Evolutionary conservation across 2,113 vertebrate genomes (phyloP).

Genomic region (Eublepharis macularius): DNA sequence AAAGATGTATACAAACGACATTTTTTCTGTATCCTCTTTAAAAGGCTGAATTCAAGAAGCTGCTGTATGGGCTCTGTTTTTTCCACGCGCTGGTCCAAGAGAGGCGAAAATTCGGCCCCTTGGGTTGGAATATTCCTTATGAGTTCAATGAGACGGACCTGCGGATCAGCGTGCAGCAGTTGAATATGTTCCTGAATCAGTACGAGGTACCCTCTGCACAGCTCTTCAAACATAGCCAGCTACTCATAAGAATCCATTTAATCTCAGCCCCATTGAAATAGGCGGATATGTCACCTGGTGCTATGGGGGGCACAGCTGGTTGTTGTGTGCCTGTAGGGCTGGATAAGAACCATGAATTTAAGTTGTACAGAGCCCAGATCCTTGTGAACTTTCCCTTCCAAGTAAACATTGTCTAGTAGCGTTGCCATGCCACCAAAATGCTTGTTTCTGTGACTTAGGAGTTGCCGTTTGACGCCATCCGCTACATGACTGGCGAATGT

Average conservation of each 20-base stretch:
- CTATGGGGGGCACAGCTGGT: background rate
- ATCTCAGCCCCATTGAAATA: no score
- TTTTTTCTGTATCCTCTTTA: background rate
- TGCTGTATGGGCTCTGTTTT: constrained; percentile 89
- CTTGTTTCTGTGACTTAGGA: constrained; percentile 63
- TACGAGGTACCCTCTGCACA: constrained; percentile 74
- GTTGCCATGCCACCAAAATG: background rate
- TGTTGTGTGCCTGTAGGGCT: background rate
- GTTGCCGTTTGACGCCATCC: constrained; percentile 83
- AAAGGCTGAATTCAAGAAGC: constrained; percentile 87
- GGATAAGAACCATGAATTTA: background rate
- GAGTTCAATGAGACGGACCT: constrained; percentile 91
- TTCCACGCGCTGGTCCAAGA: constrained; percentile 89
- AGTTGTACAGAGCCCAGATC: background rate
- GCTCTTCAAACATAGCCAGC: background rate
- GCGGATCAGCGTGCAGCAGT: constrained; percentile 87
- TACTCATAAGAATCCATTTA: background rate
- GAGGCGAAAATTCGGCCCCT: constrained; percentile 86
- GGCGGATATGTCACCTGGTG: background rate
- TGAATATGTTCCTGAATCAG: constrained; percentile 88
- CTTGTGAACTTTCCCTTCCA: background rate
- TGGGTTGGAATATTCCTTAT: constrained; percentile 91
- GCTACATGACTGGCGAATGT: constrained; percentile 87
- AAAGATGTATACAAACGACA: background rate
- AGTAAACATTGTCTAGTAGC: background rate